Percentiles rank a stretch among this genome's conserved stretches.
phyloP scores from a whole-genome alignment of 2,888 invertebrate genomes.

The Aethes cnicana region DNA sequence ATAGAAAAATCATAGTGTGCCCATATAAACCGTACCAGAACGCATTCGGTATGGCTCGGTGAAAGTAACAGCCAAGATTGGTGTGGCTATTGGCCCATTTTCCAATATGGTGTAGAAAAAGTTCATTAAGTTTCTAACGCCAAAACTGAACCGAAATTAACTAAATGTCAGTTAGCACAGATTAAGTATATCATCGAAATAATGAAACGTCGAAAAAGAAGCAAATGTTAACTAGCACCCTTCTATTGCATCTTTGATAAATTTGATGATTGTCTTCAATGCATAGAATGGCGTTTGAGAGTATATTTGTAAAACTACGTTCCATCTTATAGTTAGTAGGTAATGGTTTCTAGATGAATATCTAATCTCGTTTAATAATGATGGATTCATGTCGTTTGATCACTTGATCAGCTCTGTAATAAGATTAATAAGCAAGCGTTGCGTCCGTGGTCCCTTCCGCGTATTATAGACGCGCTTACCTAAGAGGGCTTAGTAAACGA shows the following conservation, averaged over 20 bases:
- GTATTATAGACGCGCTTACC: constrained; percentile 19
- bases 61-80: constrained; percentile 42
- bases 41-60: constrained; percentile 43
- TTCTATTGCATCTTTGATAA: too few relatives aligned
- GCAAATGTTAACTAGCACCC: too few relatives aligned
- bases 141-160: constrained; percentile 7
- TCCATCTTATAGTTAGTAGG: too few relatives aligned
- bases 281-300: too few relatives aligned
- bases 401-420: constrained; percentile 31
- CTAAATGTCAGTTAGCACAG: too few relatives aligned
- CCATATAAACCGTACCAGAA: constrained; percentile 37
- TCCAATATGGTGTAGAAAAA: constrained; percentile 29
- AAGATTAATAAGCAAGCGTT: constrained; percentile 38
- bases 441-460: constrained; percentile 46
- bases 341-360: too few relatives aligned
- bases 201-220: too few relatives aligned
- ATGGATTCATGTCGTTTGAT: constrained; percentile 35
- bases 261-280: too few relatives aligned
- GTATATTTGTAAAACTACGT: too few relatives aligned
- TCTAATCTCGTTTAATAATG: constrained; percentile 28
- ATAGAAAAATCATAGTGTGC: constrained; percentile 17
- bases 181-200: too few relatives aligned
- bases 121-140: background rate
- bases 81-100: constrained; percentile 40
- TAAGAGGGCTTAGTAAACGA: constrained; percentile 25